Percentiles rank a stretch among this genome's conserved stretches.
These are phyloP conservation scores for Ochotona curzoniae DNA, from an alignment of 2,113 vertebrate species.

Conservation along the genomic window DNA sequence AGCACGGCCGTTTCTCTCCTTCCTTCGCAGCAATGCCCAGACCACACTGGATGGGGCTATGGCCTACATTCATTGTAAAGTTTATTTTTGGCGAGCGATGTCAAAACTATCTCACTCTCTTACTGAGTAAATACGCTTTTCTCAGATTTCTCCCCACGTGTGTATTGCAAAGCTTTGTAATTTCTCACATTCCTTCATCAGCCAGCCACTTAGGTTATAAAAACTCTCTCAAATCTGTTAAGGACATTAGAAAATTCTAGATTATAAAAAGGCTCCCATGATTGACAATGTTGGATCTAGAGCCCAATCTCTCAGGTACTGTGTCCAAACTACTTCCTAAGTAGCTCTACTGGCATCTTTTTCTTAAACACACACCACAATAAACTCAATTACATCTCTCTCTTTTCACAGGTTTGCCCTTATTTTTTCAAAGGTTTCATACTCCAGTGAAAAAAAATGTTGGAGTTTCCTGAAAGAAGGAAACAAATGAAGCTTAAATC, in stretches of 20 bases:
- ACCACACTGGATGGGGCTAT: not conserved
- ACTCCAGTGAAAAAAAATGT: not conserved
- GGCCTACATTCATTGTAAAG: conserved; percentile 48
- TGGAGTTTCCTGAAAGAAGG: conserved; percentile 7
- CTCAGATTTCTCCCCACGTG: not conserved
- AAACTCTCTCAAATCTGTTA: conserved; percentile 35
- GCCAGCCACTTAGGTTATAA: not conserved
- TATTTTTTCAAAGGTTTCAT: conserved; percentile 48
- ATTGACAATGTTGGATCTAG: not conserved
- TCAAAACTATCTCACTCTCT: conserved; percentile 46
- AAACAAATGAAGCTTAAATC: conserved; percentile 41
- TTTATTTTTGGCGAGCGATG: conserved; percentile 57
- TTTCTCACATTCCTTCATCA: conserved; percentile 26
- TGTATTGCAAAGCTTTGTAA: conserved; percentile 10
- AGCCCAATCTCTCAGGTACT: conserved; percentile 34
- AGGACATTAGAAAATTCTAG: conserved; percentile 24
- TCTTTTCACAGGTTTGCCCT: conserved; percentile 9
- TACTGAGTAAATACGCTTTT: conserved; percentile 16
- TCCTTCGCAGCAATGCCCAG: not conserved
- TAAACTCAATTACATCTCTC: conserved; percentile 16
- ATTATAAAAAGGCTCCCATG: conserved; percentile 22
- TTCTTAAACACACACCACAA: not conserved
- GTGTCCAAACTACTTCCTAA: conserved; percentile 24
- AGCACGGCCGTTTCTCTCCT: not conserved
- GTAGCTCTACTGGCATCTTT: conserved; percentile 13